These are phyloP conservation scores for Hypsibius dujardini DNA, from an alignment of 1,140 invertebrate genomes.

Conservation along the genomic window DNA sequence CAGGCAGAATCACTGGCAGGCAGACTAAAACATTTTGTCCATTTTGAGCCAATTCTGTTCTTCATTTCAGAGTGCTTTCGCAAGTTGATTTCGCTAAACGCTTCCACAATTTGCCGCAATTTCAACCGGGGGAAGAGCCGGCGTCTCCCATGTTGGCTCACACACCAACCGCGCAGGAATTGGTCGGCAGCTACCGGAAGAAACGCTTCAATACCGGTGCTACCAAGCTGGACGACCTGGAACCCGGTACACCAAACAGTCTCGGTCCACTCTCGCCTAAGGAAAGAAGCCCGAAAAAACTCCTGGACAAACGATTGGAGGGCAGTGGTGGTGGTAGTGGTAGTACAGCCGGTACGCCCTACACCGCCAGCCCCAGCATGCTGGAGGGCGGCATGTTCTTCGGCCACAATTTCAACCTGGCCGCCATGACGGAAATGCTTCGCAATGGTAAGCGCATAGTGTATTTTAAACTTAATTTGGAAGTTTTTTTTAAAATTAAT, in stretches of 20 bases:
- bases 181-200: conserved; percentile 41
- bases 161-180: conserved; percentile 43
- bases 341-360: background rate
- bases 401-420: conserved; percentile 73
- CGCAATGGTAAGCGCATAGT: background rate
- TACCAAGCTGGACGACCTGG: conserved; percentile 18
- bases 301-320: too few species aligned
- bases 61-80: conserved; percentile 58
- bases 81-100: conserved; percentile 85
- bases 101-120: conserved; percentile 80
- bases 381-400: conserved; percentile 62
- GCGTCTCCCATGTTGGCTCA: conserved; percentile 37
- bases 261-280: conserved; percentile 2
- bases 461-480: too few species aligned
- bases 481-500: background rate
- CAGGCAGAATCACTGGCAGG: background rate
- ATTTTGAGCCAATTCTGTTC: background rate
- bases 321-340: background rate
- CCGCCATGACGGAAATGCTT: conserved; percentile 2
- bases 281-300: background rate
- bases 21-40: too few species aligned
- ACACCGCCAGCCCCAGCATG: conserved; percentile 28
- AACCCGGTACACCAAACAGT: background rate
- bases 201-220: conserved; percentile 32
- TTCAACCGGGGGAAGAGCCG: conserved; percentile 39